A percentile compares a stretch with the other conserved stretches of the same genome.
These are phyloP conservation scores for Psix sp. DNA, from an alignment of 1,140 invertebrate genomes.

Conservation along the genomic window DNA sequence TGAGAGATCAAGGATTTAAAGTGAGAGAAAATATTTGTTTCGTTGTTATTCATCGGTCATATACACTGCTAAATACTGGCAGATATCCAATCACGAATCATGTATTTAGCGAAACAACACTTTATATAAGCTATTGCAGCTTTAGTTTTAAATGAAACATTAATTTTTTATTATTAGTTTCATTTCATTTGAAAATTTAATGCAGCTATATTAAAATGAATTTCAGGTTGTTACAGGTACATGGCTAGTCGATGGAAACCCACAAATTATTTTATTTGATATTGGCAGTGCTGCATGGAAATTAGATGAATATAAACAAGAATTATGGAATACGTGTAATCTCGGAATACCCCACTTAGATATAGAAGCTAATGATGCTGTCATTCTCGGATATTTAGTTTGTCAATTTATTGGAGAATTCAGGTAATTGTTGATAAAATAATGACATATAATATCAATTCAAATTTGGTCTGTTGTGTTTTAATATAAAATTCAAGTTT, in stretches of 20 bases:
- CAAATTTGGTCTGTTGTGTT: too few relatives aligned
- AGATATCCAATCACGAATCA: constrained; percentile 31
- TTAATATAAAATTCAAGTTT: too few relatives aligned
- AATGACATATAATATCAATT: too few relatives aligned
- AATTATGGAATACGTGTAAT: constrained; percentile 90
- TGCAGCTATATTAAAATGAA: constrained; percentile 1
- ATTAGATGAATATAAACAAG: constrained; percentile 96
- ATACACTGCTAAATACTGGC: constrained; percentile 37
- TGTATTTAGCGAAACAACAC: constrained; percentile 34
- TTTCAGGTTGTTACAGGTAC: constrained; percentile 91
- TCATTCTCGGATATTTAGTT: constrained; percentile 97
- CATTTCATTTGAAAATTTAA: constrained; percentile 1
- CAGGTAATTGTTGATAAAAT: constrained; percentile 62
- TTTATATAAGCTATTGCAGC: constrained; percentile 38
- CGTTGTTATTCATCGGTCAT: constrained; percentile 15
- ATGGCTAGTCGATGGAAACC: constrained; percentile 99
- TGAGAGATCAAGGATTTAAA: constrained; percentile 93
- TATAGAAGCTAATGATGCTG: constrained; percentile 96
- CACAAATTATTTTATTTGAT: constrained; percentile 98
- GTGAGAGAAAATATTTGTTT: constrained; percentile 75
- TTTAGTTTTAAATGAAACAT: not conserved
- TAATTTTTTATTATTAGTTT: too few relatives aligned
- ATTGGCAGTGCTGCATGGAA: constrained; percentile 98
- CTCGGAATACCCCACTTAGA: constrained; percentile 97
- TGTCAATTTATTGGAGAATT: constrained; percentile 89